phyloP scores from a whole-genome alignment of 2,113 vertebrate genomes.

The Sterna hirundo region DNA sequence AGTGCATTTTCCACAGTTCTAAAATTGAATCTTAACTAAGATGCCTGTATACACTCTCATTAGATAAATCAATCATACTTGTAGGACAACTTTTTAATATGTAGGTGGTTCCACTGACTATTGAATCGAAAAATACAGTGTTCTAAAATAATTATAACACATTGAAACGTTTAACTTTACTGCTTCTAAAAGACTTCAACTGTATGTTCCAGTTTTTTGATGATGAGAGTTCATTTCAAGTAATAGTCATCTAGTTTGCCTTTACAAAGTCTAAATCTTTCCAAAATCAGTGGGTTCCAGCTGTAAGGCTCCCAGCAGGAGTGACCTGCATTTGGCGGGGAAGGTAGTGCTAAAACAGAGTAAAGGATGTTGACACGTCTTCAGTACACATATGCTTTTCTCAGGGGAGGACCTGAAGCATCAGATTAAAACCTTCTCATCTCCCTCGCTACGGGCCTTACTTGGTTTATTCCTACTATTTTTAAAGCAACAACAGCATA shows the following conservation, averaged over 20 bases:
- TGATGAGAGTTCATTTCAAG: not conserved
- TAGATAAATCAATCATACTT: not conserved
- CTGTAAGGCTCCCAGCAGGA: not conserved
- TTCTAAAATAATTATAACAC: not conserved
- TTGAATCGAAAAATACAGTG: not conserved
- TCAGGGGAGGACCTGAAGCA: not conserved
- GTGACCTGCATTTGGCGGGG: not conserved
- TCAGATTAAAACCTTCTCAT: not conserved
- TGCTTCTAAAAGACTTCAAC: not conserved
- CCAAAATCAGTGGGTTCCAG: not conserved
- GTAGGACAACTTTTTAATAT: not conserved
- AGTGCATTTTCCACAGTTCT: not conserved
- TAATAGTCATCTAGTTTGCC: not conserved
- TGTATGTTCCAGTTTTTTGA: not conserved
- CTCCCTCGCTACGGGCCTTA: not conserved
- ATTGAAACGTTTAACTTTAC: rapidly evolving
- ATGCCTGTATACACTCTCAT: not conserved
- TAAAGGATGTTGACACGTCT: not conserved
- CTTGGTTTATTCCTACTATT: not conserved
- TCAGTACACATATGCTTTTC: not conserved
- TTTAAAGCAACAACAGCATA: not conserved
- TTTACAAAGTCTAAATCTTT: not conserved
- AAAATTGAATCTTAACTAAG: not conserved
- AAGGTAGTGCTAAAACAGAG: not conserved
- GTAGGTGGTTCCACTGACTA: not conserved